Percentiles rank a stretch among this genome's conserved stretches.
These are phyloP conservation scores for Dryocosmus kuriphilus DNA, from an alignment of 2,888 invertebrate genomes.

Conservation along the genomic window DNA sequence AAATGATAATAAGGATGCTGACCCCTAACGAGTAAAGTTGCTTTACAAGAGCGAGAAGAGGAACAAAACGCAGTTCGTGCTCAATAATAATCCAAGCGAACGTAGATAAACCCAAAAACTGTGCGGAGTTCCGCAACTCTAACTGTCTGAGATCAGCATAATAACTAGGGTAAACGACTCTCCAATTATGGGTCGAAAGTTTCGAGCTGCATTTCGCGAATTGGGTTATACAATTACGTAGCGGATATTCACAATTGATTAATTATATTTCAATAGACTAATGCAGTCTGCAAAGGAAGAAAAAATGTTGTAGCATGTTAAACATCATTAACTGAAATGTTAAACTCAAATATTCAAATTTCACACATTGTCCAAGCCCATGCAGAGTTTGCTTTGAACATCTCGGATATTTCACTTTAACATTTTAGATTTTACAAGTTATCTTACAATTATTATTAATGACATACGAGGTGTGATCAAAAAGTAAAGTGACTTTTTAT, in stretches of 20 bases:
- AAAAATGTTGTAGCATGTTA: no score
- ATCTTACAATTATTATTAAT: no score
- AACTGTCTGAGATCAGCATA: not conserved
- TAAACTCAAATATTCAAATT: no score
- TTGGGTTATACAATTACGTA: not conserved
- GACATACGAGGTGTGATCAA: no score
- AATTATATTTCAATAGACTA: not conserved
- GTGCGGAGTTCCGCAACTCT: not conserved
- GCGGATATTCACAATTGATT: not conserved
- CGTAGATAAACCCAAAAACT: conserved; percentile 23
- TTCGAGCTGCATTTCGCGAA: conserved; percentile 21
- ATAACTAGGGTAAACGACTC: not conserved
- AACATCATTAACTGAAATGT: no score
- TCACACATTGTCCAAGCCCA: no score
- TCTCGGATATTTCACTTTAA: no score
- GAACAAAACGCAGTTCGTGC: conserved; percentile 14
- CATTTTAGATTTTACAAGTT: no score
- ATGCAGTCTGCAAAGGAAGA: not conserved
- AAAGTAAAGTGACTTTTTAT: no score
- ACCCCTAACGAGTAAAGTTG: not conserved
- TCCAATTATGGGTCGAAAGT: conserved; percentile 5
- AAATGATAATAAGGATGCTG: conserved; percentile 6
- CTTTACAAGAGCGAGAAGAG: not conserved
- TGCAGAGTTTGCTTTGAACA: no score
- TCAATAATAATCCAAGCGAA: conserved; percentile 26